Percentiles rank a stretch among this genome's conserved stretches.
Evolutionary conservation across 2,797 vertebrate genomes (phyloP).

Genomic region (Synaphobranchus kaupii): DNA sequence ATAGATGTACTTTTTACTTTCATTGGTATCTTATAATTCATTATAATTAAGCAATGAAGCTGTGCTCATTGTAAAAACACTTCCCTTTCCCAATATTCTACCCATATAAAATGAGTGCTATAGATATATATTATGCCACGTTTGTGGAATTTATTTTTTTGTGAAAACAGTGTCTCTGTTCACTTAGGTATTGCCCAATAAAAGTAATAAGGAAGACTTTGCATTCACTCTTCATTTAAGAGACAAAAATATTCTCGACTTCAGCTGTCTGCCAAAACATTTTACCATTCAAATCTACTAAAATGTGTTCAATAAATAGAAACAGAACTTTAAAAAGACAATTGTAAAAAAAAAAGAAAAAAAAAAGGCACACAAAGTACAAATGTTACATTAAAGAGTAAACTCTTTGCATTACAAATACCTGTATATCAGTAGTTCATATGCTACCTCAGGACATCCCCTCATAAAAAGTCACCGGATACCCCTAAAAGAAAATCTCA

Average conservation of each 20-base stretch:
- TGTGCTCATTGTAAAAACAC: conserved; percentile 34
- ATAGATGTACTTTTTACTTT: background rate
- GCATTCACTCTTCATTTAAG: conserved; percentile 61
- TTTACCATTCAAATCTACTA: conserved; percentile 61
- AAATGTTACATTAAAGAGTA: conserved; percentile 67
- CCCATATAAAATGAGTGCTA: conserved; percentile 27
- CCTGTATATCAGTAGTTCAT: conserved; percentile 69
- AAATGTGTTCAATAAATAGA: conserved; percentile 76
- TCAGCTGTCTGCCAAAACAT: conserved; percentile 62
- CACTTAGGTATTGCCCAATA: conserved; percentile 67
- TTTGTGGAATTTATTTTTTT: conserved; percentile 21
- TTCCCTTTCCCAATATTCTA: conserved; percentile 23
- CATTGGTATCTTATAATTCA: background rate
- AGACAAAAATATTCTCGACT: conserved; percentile 60
- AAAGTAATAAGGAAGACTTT: conserved; percentile 80
- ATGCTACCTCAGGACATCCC: conserved; percentile 53
- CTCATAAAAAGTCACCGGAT: conserved; percentile 24
- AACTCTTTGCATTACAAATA: conserved; percentile 72
- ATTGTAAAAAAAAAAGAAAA: conserved; percentile 79
- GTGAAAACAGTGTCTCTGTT: conserved; percentile 36
- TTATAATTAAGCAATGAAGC: background rate
- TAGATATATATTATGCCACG: conserved; percentile 23
- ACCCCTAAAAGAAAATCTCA: conserved; percentile 62
- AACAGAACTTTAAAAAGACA: conserved; percentile 80
- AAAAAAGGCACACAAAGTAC: conserved; percentile 87